These are phyloP conservation scores for Drosophila mettleri DNA, from an alignment of 2,888 invertebrate species.

Conservation along the genomic window DNA sequence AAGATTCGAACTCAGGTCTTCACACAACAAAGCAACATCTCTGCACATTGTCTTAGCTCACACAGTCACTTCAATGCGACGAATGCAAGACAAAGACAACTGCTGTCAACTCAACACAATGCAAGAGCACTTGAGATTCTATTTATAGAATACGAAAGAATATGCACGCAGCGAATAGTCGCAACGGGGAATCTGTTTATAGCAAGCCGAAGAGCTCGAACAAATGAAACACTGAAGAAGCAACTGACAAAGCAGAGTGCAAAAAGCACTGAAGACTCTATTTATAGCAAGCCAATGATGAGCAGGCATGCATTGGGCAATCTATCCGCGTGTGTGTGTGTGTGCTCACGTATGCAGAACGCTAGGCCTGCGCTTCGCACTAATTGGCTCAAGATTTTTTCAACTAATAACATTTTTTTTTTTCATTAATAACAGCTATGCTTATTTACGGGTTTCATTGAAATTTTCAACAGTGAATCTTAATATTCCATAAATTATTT, in stretches of 20 bases:
- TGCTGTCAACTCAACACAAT: background rate
- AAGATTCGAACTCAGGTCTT: background rate
- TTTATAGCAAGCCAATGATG: constrained; percentile 5
- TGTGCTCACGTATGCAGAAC: background rate
- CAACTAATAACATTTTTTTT: background rate
- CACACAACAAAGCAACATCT: background rate
- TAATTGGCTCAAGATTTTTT: background rate
- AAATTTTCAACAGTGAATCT: background rate
- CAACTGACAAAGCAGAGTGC: too few relatives aligned
- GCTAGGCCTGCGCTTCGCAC: background rate
- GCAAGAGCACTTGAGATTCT: background rate
- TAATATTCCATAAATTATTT: background rate
- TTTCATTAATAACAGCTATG: background rate
- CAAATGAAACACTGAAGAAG: too few relatives aligned
- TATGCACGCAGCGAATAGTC: too few relatives aligned
- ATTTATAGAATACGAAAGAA: too few relatives aligned
- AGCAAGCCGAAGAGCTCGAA: too few relatives aligned
- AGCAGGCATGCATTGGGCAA: background rate
- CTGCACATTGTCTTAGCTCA: background rate
- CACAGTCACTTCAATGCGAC: background rate
- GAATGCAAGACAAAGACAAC: background rate
- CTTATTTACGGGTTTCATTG: background rate
- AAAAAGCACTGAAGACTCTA: background rate
- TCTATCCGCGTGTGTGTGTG: background rate
- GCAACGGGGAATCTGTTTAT: too few relatives aligned